These are phyloP conservation scores for Indicator indicator DNA, from an alignment of 2,113 vertebrate genomes.

Conservation along the genomic window DNA sequence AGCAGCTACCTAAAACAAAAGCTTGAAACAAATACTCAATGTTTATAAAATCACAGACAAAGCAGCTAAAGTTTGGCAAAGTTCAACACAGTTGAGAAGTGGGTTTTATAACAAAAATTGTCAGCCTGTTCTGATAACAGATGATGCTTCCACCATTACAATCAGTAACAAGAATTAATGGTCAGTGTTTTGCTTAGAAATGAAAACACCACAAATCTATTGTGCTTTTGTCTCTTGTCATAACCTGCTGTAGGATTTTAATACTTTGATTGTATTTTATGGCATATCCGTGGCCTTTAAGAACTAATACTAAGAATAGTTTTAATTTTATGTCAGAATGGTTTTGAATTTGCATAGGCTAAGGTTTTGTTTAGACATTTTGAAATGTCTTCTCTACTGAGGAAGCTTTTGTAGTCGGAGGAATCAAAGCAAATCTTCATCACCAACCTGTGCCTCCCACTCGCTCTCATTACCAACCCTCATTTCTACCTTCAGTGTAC, in stretches of 20 bases:
- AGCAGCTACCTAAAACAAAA: background rate
- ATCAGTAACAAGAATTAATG: background rate
- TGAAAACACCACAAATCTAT: background rate
- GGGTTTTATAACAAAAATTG: background rate
- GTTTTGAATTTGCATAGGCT: constrained; percentile 35
- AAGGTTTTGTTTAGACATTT: constrained; percentile 42
- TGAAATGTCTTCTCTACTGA: background rate
- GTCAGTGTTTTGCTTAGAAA: background rate
- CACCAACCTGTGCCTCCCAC: constrained; percentile 44
- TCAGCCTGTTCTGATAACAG: background rate
- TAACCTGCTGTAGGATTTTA: background rate
- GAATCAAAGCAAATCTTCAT: constrained; percentile 48
- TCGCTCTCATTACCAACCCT: background rate
- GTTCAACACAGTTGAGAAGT: background rate
- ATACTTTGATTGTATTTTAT: background rate
- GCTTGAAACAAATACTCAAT: background rate
- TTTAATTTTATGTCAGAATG: constrained; percentile 33
- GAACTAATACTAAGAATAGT: constrained; percentile 13
- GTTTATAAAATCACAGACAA: background rate
- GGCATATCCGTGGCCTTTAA: constrained; percentile 25
- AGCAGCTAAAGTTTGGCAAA: background rate
- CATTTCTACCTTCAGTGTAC: background rate
- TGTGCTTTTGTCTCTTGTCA: background rate
- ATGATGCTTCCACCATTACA: background rate
- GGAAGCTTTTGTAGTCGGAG: constrained; percentile 51